These are phyloP conservation scores for Maniola jurtina DNA, from an alignment of 1,140 invertebrate genomes.

Conservation along the genomic window DNA sequence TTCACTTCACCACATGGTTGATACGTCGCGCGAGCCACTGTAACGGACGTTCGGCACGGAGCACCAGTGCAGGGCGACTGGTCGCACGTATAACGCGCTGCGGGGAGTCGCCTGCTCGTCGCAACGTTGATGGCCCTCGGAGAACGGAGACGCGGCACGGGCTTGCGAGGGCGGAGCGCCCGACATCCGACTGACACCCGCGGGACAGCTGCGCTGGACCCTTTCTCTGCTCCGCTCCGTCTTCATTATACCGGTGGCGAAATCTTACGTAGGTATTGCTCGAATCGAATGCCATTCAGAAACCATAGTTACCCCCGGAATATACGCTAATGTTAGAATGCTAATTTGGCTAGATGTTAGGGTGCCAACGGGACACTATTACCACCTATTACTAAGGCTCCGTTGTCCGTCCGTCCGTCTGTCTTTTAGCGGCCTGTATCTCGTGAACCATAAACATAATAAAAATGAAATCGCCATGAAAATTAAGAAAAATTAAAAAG, in stretches of 20 bases:
- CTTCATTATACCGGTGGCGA: slow-evolving; percentile 60
- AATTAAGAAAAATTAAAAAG: too few relatives aligned
- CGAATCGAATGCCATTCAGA: too few relatives aligned
- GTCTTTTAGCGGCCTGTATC: too few relatives aligned
- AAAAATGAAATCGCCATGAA: too few relatives aligned
- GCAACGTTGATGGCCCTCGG: neutral
- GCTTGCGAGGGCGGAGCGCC: slow-evolving; percentile 59
- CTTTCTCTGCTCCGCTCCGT: slow-evolving; percentile 53
- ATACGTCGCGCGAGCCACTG: slow-evolving; percentile 43
- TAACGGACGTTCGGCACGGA: slow-evolving; percentile 56
- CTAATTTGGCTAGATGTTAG: neutral
- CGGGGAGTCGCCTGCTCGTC: slow-evolving; percentile 30
- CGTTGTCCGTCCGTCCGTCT: too few relatives aligned
- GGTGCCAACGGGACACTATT: too few relatives aligned
- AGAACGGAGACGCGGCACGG: slow-evolving; percentile 43
- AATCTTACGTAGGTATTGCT: slow-evolving; percentile 61
- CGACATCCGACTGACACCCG: slow-evolving; percentile 55
- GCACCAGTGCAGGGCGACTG: slow-evolving; percentile 63
- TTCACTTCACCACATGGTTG: slow-evolving; percentile 77
- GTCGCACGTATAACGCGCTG: slow-evolving; percentile 36
- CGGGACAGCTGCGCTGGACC: slow-evolving; percentile 70
- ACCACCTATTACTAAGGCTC: too few relatives aligned
- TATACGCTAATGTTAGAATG: too few relatives aligned
- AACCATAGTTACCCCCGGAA: too few relatives aligned
- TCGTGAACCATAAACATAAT: too few relatives aligned